A percentile compares a stretch with the other conserved stretches of the same genome.
These are phyloP conservation scores for Smittia sp. DNA, from an alignment of 2,888 invertebrate species.

Conservation along the genomic window DNA sequence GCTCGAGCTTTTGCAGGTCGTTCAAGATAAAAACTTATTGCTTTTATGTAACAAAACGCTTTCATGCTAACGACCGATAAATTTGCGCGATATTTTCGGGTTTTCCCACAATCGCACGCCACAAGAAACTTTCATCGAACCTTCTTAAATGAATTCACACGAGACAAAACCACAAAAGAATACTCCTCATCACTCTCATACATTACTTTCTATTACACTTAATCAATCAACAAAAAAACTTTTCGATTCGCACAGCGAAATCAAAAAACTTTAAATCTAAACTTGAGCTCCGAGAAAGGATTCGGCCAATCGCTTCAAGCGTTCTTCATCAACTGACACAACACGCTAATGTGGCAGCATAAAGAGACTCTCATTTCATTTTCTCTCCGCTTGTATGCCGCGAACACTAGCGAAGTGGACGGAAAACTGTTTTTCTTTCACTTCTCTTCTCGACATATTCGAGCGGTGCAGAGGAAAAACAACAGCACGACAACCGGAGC, in stretches of 20 bases:
- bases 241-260: background rate
- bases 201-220: conserved; percentile 49
- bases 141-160: conserved; percentile 33
- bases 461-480: background rate
- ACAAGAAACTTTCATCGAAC: conserved; percentile 17
- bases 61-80: background rate
- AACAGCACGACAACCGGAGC: background rate
- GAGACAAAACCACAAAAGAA: conserved; percentile 65
- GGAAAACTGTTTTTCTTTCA: conserved; percentile 9
- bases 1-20: background rate
- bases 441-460: background rate
- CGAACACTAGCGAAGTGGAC: background rate
- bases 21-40: conserved; percentile 6
- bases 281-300: background rate
- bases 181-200: conserved; percentile 66
- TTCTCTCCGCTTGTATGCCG: background rate
- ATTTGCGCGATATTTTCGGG: conserved; percentile 7
- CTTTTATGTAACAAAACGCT: conserved; percentile 8
- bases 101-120: conserved; percentile 7
- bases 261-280: too few relatives aligned
- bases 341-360: background rate
- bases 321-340: conserved; percentile 38
- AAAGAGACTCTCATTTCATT: conserved; percentile 26
- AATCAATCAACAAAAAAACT: background rate
- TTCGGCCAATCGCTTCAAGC: conserved; percentile 38